Evolutionary conservation across 2,888 invertebrate genomes (phyloP).

Genomic region (Cataglyphis cursor): DNA sequence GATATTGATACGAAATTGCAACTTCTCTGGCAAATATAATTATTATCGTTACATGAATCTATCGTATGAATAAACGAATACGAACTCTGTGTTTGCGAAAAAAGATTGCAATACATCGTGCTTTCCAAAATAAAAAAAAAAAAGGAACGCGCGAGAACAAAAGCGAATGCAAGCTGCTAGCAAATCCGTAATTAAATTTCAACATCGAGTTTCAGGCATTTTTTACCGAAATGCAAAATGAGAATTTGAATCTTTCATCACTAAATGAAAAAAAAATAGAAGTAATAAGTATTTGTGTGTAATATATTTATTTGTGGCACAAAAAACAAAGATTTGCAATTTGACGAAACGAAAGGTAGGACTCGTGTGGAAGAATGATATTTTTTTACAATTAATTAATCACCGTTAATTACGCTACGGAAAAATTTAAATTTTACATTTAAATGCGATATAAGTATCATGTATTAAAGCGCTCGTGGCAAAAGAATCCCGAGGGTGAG

Average conservation of each 20-base stretch:
- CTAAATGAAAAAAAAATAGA: neutral
- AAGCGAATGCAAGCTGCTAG: neutral
- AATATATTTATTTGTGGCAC: neutral
- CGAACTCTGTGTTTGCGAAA: constrained; percentile 6
- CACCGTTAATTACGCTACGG: constrained; percentile 4
- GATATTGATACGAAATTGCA: constrained; percentile 23
- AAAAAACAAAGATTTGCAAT: neutral
- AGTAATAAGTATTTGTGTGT: constrained; percentile 23
- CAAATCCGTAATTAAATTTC: constrained; percentile 20
- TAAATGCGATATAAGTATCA: constrained; percentile 14
- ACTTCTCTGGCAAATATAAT: neutral
- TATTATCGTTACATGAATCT: neutral
- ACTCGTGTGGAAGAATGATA: neutral
- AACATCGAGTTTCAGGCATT: neutral
- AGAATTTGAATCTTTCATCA: neutral
- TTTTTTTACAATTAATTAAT: constrained; percentile 11
- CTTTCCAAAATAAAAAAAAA: neutral
- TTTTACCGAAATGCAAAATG: neutral
- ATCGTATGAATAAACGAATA: neutral
- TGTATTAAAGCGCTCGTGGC: neutral
- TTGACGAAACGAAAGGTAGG: neutral
- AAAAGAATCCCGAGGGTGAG: constrained; percentile 22
- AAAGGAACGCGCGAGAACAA: neutral
- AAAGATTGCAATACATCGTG: constrained; percentile 7
- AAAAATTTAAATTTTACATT: constrained; percentile 22